These are phyloP conservation scores for Ips nitidus DNA, from an alignment of 1,140 invertebrate species.

Conservation along the genomic window DNA sequence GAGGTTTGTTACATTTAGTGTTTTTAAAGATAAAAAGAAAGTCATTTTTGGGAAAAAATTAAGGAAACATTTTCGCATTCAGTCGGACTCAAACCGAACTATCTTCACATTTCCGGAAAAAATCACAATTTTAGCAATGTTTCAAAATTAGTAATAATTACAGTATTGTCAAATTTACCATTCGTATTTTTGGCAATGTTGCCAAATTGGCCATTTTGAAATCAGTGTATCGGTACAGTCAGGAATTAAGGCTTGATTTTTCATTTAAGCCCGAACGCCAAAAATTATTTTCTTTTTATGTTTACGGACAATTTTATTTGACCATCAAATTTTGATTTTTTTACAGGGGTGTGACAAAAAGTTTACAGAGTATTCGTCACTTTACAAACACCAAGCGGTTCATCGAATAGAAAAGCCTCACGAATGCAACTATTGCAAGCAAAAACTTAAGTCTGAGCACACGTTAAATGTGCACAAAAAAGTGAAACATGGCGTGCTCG, in stretches of 20 bases:
- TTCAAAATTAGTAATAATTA: no score
- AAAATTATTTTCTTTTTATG: no score
- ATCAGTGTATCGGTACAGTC: no score
- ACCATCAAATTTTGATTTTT: neutral
- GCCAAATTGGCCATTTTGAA: no score
- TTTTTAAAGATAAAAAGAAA: neutral
- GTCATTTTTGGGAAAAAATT: neutral
- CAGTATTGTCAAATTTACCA: no score
- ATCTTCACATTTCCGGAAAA: no score
- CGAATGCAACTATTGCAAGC: constrained; percentile 59
- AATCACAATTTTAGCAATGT: no score
- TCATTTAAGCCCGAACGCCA: no score
- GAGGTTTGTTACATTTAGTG: constrained; percentile 12
- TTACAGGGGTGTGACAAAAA: constrained; percentile 64
- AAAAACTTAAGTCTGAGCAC: constrained; percentile 61
- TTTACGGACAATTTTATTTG: no score
- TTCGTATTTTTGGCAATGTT: no score
- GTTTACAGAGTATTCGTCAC: constrained; percentile 75
- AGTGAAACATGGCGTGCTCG: constrained; percentile 47
- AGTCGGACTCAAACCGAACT: no score
- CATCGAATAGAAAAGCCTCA: constrained; percentile 61
- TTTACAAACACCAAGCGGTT: constrained; percentile 74
- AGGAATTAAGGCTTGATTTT: no score
- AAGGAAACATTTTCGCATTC: neutral
- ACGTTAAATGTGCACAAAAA: constrained; percentile 62